phyloP scores from a whole-genome alignment of 2,113 vertebrate species.

The Lucifuga dentata region DNA sequence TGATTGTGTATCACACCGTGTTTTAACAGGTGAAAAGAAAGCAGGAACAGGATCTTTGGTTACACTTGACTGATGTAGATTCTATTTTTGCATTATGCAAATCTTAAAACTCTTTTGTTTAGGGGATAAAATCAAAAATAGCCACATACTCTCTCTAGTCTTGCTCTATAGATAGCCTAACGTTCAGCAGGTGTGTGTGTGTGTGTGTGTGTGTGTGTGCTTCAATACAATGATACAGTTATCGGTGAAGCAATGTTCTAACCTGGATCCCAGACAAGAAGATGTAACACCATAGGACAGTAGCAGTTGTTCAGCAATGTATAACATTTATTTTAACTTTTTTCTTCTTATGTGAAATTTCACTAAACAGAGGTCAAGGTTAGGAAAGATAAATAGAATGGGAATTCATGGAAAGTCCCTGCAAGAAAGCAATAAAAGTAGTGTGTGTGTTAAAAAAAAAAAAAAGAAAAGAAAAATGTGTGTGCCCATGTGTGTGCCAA shows the following conservation, averaged over 20 bases:
- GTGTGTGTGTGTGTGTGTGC: slow-evolving; percentile 26
- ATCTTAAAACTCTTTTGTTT: slow-evolving; percentile 67
- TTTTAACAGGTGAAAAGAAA: slow-evolving; percentile 76
- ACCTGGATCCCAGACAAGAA: slow-evolving; percentile 57
- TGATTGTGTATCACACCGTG: slow-evolving; percentile 58
- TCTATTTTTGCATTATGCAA: slow-evolving; percentile 79
- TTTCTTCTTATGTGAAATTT: slow-evolving; percentile 74
- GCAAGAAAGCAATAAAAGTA: slow-evolving; percentile 77
- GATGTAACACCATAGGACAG: slow-evolving; percentile 29
- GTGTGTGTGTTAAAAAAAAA: slow-evolving; percentile 59
- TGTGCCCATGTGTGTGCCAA: slow-evolving; percentile 40
- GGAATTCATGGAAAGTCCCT: slow-evolving; percentile 82
- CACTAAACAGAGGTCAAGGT: slow-evolving; percentile 77
- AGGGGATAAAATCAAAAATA: slow-evolving; percentile 69
- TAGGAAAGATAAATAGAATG: slow-evolving; percentile 83
- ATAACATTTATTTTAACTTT: slow-evolving; percentile 73
- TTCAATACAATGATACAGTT: slow-evolving; percentile 29
- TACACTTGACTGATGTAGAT: slow-evolving; percentile 61
- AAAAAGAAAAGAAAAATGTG: slow-evolving; percentile 49
- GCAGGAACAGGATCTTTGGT: slow-evolving; percentile 54
- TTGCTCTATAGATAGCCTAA: slow-evolving; percentile 35
- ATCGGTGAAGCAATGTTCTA: slow-evolving; percentile 19
- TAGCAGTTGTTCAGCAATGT: slow-evolving; percentile 60
- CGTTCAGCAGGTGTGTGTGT: slow-evolving; percentile 33
- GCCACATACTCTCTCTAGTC: slow-evolving; percentile 72